Percentiles rank a stretch among this genome's conserved stretches.
Conservation (phyloP, 2,888 invertebrate species). For the Rotaria sp. region DNA sequence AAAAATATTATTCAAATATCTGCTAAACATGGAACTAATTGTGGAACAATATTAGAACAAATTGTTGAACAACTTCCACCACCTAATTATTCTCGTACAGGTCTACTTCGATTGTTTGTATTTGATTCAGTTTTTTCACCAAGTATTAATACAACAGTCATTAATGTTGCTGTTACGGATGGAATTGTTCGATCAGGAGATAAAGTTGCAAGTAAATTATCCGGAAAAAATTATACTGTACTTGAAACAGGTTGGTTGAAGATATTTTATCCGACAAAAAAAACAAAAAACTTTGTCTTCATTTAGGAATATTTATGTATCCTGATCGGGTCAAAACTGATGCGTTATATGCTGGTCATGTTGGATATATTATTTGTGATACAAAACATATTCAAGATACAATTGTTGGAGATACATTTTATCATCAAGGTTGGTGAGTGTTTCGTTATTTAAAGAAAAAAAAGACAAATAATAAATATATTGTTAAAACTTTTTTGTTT, state of each 20-base stretch:
- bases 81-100: slow-evolving; percentile 50
- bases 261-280: neutral
- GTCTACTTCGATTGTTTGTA: slow-evolving; percentile 70
- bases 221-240: slow-evolving; percentile 66
- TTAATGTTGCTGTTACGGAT: slow-evolving; percentile 70
- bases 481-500: neutral
- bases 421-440: slow-evolving; percentile 48
- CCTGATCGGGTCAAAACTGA: slow-evolving; percentile 14
- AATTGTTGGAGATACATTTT: slow-evolving; percentile 70
- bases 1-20: slow-evolving; percentile 62
- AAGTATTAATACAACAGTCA: slow-evolving; percentile 69
- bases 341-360: slow-evolving; percentile 71
- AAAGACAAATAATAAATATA: neutral
- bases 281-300: neutral
- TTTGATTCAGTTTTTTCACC: slow-evolving; percentile 90
- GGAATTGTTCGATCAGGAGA: slow-evolving; percentile 70
- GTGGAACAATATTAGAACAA: slow-evolving; percentile 69
- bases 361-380: slow-evolving; percentile 76
- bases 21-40: slow-evolving; percentile 80
- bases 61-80: slow-evolving; percentile 70
- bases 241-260: slow-evolving; percentile 28
- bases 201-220: slow-evolving; percentile 66
- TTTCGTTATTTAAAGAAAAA: neutral
- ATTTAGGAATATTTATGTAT: neutral
- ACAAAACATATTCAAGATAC: slow-evolving; percentile 70